Evolutionary conservation across 2,797 vertebrate genomes (phyloP), one percentile per base, ranked within the genome.

Genomic region (Melanotaenia nigrans): DNA sequence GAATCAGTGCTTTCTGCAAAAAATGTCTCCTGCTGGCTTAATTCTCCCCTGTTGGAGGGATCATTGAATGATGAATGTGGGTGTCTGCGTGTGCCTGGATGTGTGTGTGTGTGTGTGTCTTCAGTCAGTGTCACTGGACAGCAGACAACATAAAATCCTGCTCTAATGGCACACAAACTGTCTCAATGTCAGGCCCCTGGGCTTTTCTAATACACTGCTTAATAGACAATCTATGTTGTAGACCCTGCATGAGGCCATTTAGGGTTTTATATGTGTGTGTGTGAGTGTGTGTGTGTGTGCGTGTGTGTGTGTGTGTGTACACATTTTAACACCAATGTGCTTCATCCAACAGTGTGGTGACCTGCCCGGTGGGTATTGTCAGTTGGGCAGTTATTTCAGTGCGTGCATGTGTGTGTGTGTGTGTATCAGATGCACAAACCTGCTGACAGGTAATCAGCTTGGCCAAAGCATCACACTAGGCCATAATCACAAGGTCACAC

Each of bases 401-500:
- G 68, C 24, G 59, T 20, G 25, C 3, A 13, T 5, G 33, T 75
- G 59, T 59, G 71, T 45, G 62, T 68, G 68, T 75, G 68, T 81
- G 65, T 78, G 56, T 45, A 79, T 88, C 81, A 84, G 79, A 75
- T 77, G 84, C 85, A 87, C 83, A 86, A 85, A 87, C 90, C 89
- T 86, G 91, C 89, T 93, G 94, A 94, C 94, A 94, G 89, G 91
- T 93, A 94, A 94, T 94, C 92, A 94, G 87, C 85, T 38, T 11
- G 85, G 85, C 90, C 82, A 90, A 89, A 90, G 91, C 82, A 83
- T 85, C 89, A 84, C 84, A 85, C 87, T 78, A 77, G 79, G 87
- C 81, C 84, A 85, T 90, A 85, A 89, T 92, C 83, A 82, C 87
- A 90, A 89, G 84, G 87, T 87, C 79, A 77, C 78, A 73, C 54